Conservation (phyloP, 2,797 vertebrate genomes). For the Rhynchonycteris naso region DNA sequence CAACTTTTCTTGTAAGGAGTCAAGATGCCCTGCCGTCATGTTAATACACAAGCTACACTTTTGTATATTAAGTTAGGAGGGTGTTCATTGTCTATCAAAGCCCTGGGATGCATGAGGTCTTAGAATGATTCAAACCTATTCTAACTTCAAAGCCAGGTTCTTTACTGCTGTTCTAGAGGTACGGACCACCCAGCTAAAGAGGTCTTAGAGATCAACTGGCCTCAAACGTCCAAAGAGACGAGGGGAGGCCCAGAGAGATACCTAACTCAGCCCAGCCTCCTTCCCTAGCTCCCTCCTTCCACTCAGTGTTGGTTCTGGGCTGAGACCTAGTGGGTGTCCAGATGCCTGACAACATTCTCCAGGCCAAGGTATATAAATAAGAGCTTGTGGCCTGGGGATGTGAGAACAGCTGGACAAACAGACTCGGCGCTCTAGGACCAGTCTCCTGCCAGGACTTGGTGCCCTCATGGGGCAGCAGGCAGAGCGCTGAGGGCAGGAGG, state of each 20-base stretch:
- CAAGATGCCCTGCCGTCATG: not conserved
- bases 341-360: constrained; percentile 69
- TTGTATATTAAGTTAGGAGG: not conserved
- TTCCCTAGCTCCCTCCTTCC: not conserved
- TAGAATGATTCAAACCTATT: not conserved
- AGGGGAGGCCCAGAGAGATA: not conserved
- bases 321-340: constrained; percentile 53
- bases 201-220: not conserved
- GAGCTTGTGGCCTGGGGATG: constrained; percentile 53
- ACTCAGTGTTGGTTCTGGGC: constrained; percentile 36
- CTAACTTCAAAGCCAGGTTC: not conserved
- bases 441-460: constrained; percentile 52
- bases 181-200: not conserved
- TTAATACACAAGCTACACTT: not conserved
- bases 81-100: not conserved
- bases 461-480: not conserved
- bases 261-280: not conserved
- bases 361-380: constrained; percentile 75
- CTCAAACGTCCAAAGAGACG: not conserved
- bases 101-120: not conserved
- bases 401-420: constrained; percentile 79
- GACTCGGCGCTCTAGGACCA: not conserved
- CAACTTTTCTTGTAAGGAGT: not conserved
- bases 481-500: not conserved
- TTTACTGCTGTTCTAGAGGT: not conserved